A percentile compares a stretch with the other conserved stretches of the same genome.
Conservation (phyloP, 2,888 invertebrate species). For the Lepidonotus clava region DNA sequence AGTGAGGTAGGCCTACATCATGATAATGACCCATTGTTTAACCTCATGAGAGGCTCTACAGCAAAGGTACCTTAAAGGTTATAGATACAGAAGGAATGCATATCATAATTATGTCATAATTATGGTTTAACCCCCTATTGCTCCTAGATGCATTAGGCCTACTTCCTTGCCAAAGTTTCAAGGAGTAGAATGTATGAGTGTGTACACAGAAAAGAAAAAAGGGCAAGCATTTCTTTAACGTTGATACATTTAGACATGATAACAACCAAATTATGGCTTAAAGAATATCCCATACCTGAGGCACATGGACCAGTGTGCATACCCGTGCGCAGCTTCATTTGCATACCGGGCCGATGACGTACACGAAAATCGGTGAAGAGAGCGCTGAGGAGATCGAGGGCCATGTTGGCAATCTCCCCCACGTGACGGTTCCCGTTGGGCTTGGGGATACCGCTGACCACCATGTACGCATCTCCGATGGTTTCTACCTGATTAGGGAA, state of each 20-base stretch:
- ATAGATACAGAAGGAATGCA: no score
- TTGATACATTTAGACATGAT: background rate
- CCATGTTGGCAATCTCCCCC: conserved; percentile 66
- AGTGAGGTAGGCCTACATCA: no score
- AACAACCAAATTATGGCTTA: background rate
- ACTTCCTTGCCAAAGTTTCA: no score
- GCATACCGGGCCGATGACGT: conserved; percentile 72
- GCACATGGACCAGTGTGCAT: conserved; percentile 77
- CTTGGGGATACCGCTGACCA: conserved; percentile 67
- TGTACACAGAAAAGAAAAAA: no score
- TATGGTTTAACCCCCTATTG: no score
- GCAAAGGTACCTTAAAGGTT: no score
- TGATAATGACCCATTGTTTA: no score
- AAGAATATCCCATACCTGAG: conserved; percentile 67
- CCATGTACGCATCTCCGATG: conserved; percentile 89
- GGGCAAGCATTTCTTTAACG: background rate
- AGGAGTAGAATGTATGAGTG: no score
- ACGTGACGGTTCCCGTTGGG: conserved; percentile 62
- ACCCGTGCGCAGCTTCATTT: conserved; percentile 74
- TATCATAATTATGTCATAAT: no score
- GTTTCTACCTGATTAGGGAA: conserved; percentile 82
- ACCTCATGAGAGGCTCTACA: no score
- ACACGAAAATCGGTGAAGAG: conserved; percentile 69
- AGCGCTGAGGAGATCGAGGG: conserved; percentile 64
- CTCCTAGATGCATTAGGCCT: no score